Conservation (phyloP, 2,113 vertebrate genomes). For the Paedocypris sp. region DNA sequence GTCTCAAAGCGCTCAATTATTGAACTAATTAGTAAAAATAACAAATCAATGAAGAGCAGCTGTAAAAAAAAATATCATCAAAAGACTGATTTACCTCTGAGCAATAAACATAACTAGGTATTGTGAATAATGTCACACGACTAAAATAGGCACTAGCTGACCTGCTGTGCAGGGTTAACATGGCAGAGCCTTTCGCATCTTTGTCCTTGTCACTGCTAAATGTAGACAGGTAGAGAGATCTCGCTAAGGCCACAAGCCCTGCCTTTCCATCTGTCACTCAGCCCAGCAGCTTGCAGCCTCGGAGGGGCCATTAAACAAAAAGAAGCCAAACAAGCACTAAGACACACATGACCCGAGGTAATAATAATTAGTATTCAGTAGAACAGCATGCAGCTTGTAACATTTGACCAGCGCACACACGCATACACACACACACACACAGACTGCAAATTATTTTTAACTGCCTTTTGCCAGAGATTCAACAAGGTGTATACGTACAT, state of each 20-base stretch:
- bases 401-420: too few species aligned
- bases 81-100: conserved; percentile 7
- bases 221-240: conserved; percentile 34
- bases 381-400: too few species aligned
- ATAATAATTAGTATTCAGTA: background rate
- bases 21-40: background rate
- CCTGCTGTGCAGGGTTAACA: background rate
- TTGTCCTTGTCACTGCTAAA: conserved; percentile 18
- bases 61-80: conserved; percentile 4
- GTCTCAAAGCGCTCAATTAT: too few species aligned
- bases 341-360: background rate
- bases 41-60: background rate
- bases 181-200: background rate
- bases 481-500: too few species aligned
- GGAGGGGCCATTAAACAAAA: conserved; percentile 2
- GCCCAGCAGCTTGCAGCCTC: conserved; percentile 8
- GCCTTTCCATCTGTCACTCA: conserved; percentile 32
- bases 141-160: conserved; percentile 27
- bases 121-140: conserved; percentile 30
- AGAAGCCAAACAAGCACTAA: background rate
- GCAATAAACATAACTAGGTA: conserved; percentile 35
- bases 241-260: conserved; percentile 14
- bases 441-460: too few species aligned
- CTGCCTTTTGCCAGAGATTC: too few species aligned
- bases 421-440: too few species aligned